Conservation (phyloP, 2,888 invertebrate species). For the Chelonus formosanus region DNA sequence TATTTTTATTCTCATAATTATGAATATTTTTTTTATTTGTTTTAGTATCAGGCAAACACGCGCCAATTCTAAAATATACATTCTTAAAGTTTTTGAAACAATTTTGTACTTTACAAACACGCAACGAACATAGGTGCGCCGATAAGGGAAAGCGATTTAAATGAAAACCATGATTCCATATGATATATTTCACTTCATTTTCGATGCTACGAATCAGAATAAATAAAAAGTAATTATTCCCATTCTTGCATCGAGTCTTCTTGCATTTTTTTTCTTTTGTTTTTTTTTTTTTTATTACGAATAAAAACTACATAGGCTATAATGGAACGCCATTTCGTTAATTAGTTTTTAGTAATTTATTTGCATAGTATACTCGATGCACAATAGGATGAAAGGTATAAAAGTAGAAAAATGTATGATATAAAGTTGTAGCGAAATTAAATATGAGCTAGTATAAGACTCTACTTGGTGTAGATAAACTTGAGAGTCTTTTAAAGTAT, state of each 20-base stretch:
- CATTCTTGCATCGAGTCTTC: too few relatives aligned
- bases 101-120: slow-evolving; percentile 58
- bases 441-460: too few relatives aligned
- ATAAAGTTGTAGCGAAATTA: slow-evolving; percentile 40
- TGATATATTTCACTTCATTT: background rate
- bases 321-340: background rate
- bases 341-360: background rate
- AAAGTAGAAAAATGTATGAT: slow-evolving; percentile 53
- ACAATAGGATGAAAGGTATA: slow-evolving; percentile 47
- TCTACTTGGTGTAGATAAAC: too few relatives aligned
- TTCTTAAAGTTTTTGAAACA: slow-evolving; percentile 50
- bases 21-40: slow-evolving; percentile 3
- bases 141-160: slow-evolving; percentile 30
- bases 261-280: too few relatives aligned
- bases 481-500: background rate
- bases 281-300: too few relatives aligned
- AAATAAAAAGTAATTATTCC: too few relatives aligned
- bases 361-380: slow-evolving; percentile 46
- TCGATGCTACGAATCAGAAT: too few relatives aligned
- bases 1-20: slow-evolving; percentile 1
- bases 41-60: slow-evolving; percentile 18
- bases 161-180: slow-evolving; percentile 28
- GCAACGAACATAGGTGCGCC: slow-evolving; percentile 44
- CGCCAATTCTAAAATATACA: slow-evolving; percentile 44
- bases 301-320: too few relatives aligned